These are phyloP conservation scores for Fistularia commersonii DNA, from an alignment of 2,797 vertebrate genomes.

Conservation along the genomic window DNA sequence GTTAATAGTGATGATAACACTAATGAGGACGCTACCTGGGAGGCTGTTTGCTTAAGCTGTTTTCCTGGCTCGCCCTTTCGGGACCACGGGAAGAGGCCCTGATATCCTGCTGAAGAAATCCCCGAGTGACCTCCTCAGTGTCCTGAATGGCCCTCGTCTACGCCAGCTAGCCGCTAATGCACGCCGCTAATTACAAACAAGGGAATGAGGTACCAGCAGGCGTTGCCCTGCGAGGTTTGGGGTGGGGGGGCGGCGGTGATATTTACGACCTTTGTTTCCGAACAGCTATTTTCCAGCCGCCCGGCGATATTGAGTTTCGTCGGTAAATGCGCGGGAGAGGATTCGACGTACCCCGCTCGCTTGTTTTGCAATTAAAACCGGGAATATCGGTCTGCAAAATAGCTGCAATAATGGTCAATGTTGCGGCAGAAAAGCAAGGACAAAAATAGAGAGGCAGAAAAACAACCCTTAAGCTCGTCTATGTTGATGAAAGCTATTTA, in stretches of 20 bases:
- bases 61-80: conserved; percentile 58
- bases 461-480: conserved; percentile 34
- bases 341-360: conserved; percentile 5
- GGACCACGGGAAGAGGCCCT: conserved; percentile 33
- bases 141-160: conserved; percentile 41
- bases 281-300: conserved; percentile 38
- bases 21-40: conserved; percentile 69
- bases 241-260: not conserved
- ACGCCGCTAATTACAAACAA: conserved; percentile 62
- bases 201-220: conserved; percentile 60
- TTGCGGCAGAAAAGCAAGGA: conserved; percentile 5
- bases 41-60: conserved; percentile 70
- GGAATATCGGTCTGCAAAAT: conserved; percentile 60
- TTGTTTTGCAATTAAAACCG: conserved; percentile 52
- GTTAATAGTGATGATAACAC: conserved; percentile 57
- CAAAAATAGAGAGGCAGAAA: conserved; percentile 17
- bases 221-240: conserved; percentile 20
- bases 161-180: conserved; percentile 52
- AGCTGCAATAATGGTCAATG: conserved; percentile 46
- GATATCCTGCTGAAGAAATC: conserved; percentile 55
- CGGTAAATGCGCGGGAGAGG: conserved; percentile 28
- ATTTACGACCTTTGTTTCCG: conserved; percentile 28
- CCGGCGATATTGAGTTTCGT: conserved; percentile 22
- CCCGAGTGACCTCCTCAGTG: conserved; percentile 32
- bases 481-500: conserved; percentile 54